Evolutionary conservation across 2,797 vertebrate species (phyloP).

Genomic region (Podarcis lilfordi): DNA sequence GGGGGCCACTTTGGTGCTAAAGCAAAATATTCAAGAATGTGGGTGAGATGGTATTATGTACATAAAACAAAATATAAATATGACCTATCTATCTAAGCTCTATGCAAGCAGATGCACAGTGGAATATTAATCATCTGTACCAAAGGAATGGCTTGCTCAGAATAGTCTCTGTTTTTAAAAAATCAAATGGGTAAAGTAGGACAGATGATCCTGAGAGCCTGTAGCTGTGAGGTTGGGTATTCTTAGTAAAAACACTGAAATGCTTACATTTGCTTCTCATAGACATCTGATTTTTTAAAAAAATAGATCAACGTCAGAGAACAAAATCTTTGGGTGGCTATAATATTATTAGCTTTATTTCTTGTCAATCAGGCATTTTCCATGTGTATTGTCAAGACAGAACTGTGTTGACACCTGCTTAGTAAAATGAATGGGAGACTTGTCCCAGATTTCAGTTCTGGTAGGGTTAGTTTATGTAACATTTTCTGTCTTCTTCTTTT

Average conservation of each 20-base stretch:
- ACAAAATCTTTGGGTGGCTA: background rate
- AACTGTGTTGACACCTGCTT: background rate
- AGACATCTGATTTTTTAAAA: background rate
- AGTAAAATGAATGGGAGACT: background rate
- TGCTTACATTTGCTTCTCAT: constrained; percentile 11
- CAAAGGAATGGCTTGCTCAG: background rate
- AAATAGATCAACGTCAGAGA: background rate
- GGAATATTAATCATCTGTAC: background rate
- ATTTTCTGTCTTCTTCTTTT: background rate
- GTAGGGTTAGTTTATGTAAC: background rate
- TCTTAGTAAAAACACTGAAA: background rate
- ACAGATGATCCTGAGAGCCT: background rate
- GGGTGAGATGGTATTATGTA: background rate
- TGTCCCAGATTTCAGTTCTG: background rate
- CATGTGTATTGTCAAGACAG: background rate
- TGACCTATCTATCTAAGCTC: background rate
- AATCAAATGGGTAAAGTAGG: background rate
- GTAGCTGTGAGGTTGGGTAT: background rate
- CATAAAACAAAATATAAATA: background rate
- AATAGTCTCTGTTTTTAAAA: background rate
- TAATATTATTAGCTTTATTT: background rate
- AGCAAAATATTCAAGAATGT: background rate
- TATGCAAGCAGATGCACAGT: background rate
- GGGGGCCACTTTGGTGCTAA: background rate
- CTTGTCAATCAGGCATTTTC: background rate